These are phyloP conservation scores for Neolamprologus ventralis DNA, from an alignment of 2,113 vertebrate genomes.

Conservation along the genomic window DNA sequence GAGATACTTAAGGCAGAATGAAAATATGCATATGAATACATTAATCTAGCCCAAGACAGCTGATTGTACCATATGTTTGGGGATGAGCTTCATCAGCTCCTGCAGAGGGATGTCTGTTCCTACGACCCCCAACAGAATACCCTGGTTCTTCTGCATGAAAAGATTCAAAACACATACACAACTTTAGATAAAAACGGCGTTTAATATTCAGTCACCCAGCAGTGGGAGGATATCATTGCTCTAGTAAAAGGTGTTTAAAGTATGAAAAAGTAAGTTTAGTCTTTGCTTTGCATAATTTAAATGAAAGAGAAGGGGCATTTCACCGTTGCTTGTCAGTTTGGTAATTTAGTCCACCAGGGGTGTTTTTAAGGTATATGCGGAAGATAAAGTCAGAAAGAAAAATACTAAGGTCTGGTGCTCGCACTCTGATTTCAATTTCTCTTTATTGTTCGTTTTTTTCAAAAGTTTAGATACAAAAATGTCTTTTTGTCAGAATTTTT, in stretches of 20 bases:
- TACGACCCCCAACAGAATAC: slow-evolving; percentile 96
- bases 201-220: not conserved
- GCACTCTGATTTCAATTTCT: not conserved
- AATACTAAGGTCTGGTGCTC: not conserved
- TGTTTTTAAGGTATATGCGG: not conserved
- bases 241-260: not conserved
- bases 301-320: not conserved
- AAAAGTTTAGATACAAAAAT: not conserved
- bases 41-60: slow-evolving; percentile 4
- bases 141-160: slow-evolving; percentile 84
- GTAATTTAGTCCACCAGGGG: not conserved
- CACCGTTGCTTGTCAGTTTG: not conserved
- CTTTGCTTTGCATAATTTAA: not conserved
- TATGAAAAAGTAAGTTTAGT: not conserved
- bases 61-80: slow-evolving; percentile 92
- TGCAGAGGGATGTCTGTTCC: slow-evolving; percentile 98
- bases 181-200: not conserved
- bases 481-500: not conserved
- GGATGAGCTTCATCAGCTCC: slow-evolving; percentile 94
- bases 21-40: not conserved
- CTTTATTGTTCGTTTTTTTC: not conserved
- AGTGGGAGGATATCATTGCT: not conserved
- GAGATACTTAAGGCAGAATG: not conserved
- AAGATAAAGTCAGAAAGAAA: not conserved
- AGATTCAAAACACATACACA: slow-evolving; percentile 17